Evolutionary conservation across 2,797 vertebrate species (phyloP).

Genomic region (Lacerta agilis): DNA sequence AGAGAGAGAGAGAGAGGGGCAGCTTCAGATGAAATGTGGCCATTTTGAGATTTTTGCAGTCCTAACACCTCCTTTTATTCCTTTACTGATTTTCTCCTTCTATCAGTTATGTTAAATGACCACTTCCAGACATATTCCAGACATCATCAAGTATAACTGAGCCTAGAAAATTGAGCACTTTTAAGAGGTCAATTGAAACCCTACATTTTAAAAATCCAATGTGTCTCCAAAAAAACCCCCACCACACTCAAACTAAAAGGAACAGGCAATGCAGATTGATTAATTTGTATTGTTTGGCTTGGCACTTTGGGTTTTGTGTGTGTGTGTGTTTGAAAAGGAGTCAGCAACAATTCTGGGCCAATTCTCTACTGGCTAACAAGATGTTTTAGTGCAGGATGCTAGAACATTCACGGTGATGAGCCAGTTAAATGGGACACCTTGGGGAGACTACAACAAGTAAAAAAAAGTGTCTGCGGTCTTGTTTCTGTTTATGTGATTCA

Average conservation of each 20-base stretch:
- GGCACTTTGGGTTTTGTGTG: not conserved
- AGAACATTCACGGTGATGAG: not conserved
- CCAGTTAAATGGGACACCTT: not conserved
- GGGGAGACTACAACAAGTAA: not conserved
- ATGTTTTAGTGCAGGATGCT: not conserved
- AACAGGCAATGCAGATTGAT: not conserved
- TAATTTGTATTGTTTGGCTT: not conserved
- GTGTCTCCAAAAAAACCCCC: not conserved
- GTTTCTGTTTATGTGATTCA: not conserved
- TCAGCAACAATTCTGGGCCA: not conserved
- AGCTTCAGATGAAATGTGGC: not conserved
- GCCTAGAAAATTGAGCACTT: accelerated
- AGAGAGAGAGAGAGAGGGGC: not conserved
- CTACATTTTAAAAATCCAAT: no score
- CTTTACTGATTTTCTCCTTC: accelerated
- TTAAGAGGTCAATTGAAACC: not conserved
- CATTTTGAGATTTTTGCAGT: not conserved
- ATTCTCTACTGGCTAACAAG: not conserved
- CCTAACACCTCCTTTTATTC: accelerated
- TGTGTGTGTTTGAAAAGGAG: not conserved
- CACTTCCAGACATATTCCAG: no score
- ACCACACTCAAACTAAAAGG: not conserved
- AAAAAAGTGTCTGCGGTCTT: not conserved
- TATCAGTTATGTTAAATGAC: not conserved
- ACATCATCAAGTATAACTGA: not conserved